A percentile compares a stretch with the other conserved stretches of the same genome.
Evolutionary conservation across 1,140 invertebrate species (phyloP).

Genomic region (Drosophila auraria): DNA sequence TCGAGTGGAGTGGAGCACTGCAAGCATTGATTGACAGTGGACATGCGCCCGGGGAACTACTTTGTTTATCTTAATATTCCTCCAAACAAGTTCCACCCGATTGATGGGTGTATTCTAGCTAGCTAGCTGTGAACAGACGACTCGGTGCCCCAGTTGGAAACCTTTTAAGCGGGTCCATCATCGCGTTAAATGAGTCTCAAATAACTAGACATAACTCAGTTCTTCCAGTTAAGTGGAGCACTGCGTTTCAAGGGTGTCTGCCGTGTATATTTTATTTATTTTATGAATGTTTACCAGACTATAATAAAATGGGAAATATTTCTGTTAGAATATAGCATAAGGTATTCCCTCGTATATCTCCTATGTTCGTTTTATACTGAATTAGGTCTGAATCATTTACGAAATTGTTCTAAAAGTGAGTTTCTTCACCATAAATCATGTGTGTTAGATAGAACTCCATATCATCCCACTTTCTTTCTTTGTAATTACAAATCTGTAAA

Average conservation of each 20-base stretch:
- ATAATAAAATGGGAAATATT: not conserved
- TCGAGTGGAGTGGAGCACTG: slow-evolving; percentile 67
- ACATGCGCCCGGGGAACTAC: slow-evolving; percentile 58
- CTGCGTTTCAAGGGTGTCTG: slow-evolving; percentile 8
- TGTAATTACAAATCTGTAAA: slow-evolving; percentile 11
- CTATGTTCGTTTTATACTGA: no score
- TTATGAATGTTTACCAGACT: slow-evolving; percentile 5
- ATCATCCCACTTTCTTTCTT: not conserved
- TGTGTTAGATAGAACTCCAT: not conserved
- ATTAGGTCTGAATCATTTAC: not conserved
- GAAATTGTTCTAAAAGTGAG: not conserved
- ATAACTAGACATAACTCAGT: slow-evolving; percentile 23
- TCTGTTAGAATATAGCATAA: not conserved
- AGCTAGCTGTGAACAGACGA: slow-evolving; percentile 25
- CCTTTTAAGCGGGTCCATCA: slow-evolving; percentile 28
- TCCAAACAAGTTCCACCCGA: slow-evolving; percentile 50
- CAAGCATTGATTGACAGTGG: slow-evolving; percentile 80
- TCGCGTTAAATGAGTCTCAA: slow-evolving; percentile 18
- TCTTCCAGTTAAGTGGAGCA: slow-evolving; percentile 13
- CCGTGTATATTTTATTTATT: not conserved
- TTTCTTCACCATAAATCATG: not conserved
- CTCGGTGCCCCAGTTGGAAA: slow-evolving; percentile 30
- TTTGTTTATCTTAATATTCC: slow-evolving; percentile 47
- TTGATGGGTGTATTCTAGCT: slow-evolving; percentile 20
- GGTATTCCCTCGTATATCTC: not conserved